phyloP scores from a whole-genome alignment of 2,113 vertebrate genomes.

The Mugil cephalus region DNA sequence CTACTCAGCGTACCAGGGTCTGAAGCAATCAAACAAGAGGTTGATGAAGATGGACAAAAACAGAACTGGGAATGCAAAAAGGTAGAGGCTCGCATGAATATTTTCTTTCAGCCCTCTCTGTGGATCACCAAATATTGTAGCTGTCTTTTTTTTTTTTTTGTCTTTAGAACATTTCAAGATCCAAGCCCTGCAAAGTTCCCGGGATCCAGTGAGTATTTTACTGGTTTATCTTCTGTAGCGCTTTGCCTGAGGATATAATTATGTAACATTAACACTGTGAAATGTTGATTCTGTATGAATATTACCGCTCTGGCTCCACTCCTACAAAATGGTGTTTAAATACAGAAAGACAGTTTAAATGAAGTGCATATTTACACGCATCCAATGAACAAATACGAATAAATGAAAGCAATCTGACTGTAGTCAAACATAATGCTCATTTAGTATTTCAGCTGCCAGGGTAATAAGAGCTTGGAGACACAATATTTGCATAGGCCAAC shows the following conservation, averaged over 20 bases:
- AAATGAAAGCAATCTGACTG: slow-evolving; percentile 31
- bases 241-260: too few species aligned
- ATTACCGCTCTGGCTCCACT: slow-evolving; percentile 2
- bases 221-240: not conserved
- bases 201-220: slow-evolving; percentile 93
- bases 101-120: not conserved
- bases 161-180: slow-evolving; percentile 87
- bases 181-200: slow-evolving; percentile 94
- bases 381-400: slow-evolving; percentile 29
- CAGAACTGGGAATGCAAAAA: slow-evolving; percentile 94
- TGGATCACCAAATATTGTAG: not conserved
- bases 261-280: slow-evolving; percentile 2
- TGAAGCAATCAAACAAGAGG: slow-evolving; percentile 87
- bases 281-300: not conserved
- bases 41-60: slow-evolving; percentile 86
- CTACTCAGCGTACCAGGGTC: slow-evolving; percentile 92
- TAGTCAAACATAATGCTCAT: slow-evolving; percentile 24
- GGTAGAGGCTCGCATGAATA: slow-evolving; percentile 64
- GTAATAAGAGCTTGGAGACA: slow-evolving; percentile 11
- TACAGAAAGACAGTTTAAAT: not conserved
- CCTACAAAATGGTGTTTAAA: not conserved
- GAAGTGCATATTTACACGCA: slow-evolving; percentile 1
- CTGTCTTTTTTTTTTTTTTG: slow-evolving; percentile 18
- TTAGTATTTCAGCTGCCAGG: not conserved
- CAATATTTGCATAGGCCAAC: slow-evolving; percentile 36